A percentile compares a stretch with the other conserved stretches of the same genome.
These are phyloP conservation scores for Zaprionus davidi DNA, from an alignment of 1,140 invertebrate species.

Conservation along the genomic window DNA sequence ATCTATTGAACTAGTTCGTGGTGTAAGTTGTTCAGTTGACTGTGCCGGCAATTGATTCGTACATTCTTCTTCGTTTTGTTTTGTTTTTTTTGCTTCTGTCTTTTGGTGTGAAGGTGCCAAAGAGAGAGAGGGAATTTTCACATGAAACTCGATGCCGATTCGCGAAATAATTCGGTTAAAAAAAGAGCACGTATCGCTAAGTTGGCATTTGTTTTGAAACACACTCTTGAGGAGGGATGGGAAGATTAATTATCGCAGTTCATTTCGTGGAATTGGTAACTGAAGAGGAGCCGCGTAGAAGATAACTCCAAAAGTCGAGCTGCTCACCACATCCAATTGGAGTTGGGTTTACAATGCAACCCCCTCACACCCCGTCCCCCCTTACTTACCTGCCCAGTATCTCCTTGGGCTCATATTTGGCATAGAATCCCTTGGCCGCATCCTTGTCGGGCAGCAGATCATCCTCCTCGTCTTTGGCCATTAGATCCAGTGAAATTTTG, in stretches of 20 bases:
- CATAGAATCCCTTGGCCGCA: constrained; percentile 97
- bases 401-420: constrained; percentile 99
- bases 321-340: not conserved
- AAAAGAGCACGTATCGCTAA: constrained; percentile 6
- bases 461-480: constrained; percentile 91
- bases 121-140: constrained; percentile 1
- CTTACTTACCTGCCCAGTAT: constrained; percentile 94
- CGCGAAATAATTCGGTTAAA: constrained; percentile 7
- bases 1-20: not conserved
- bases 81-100: not conserved
- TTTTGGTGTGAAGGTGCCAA: not conserved
- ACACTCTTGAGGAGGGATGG: not conserved
- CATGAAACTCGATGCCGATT: constrained; percentile 5
- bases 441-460: constrained; percentile 94
- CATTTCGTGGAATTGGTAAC: not conserved
- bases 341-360: not conserved
- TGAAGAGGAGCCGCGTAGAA: not conserved
- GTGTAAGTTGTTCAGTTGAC: not conserved
- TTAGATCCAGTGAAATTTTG: constrained; percentile 81
- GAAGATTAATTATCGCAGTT: not conserved
- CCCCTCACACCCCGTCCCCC: not conserved
- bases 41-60: not conserved
- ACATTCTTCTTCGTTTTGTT: not conserved
- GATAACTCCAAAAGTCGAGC: not conserved
- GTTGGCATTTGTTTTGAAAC: not conserved